phyloP scores from a whole-genome alignment of 2,113 vertebrate genomes.

The Sapajus apella region DNA sequence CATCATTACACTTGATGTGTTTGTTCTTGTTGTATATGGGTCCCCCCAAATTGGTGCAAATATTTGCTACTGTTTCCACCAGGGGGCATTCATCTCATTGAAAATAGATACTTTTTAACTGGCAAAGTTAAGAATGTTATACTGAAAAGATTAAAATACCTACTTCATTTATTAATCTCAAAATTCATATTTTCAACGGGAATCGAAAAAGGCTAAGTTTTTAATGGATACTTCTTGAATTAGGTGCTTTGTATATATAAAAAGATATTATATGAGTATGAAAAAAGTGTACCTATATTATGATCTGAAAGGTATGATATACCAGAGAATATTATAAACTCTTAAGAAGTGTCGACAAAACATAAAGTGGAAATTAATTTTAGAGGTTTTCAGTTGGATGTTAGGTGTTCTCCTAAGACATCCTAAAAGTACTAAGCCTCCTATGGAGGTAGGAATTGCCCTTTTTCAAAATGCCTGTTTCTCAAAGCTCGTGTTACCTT shows the following conservation, averaged over 20 bases:
- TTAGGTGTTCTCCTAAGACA: neutral
- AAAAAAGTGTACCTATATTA: neutral
- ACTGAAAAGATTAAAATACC: neutral
- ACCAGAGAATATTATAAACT: neutral
- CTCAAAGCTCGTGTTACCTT: neutral
- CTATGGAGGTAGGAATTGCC: neutral
- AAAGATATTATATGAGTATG: neutral
- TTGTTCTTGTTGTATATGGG: neutral
- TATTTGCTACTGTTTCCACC: constrained; percentile 43
- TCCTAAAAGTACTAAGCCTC: neutral
- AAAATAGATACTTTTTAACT: constrained; percentile 47
- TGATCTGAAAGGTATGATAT: neutral
- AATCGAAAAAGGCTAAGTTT: neutral
- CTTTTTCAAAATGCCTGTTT: neutral
- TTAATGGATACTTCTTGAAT: neutral
- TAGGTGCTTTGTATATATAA: neutral
- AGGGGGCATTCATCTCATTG: constrained; percentile 31
- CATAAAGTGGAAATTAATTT: neutral
- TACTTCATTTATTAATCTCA: neutral
- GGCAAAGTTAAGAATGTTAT: neutral
- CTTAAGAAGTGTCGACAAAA: neutral
- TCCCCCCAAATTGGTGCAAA: neutral
- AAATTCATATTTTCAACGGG: neutral
- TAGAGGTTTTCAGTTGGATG: neutral
- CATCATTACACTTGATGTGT: neutral